Base-by-base conservation (phyloP, 2,888 invertebrate species). In the Orthosia gothica region DNA sequence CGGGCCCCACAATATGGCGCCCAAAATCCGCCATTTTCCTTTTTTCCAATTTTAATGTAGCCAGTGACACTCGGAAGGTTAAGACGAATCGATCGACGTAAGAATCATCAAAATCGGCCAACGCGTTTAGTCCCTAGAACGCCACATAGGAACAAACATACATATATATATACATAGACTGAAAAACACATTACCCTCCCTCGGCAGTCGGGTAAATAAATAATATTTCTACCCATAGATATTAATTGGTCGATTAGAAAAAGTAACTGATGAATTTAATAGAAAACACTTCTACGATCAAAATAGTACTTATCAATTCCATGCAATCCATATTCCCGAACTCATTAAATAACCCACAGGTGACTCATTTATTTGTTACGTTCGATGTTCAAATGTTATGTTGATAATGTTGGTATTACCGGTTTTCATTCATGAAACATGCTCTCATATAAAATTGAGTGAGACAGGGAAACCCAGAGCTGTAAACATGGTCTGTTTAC, bases 361-460 rank as follows among this genome's bases (percentile, higher is more conserved):
- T 73, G 67, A 76, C 7, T 81, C 72, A 75, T 54, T 72, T 55
- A 45, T 79, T 76, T 80, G 57, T 70, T 70, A 70, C 61, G 47
- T 40, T 71, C 54, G n/a, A 47, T 70, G 40, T n/a, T 66, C 45
- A 54, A 58, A 68, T 66, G 55, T 68, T 40, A 40, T 55, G 23
- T 40, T 40, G 40, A 40, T 23, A 57, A 66, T 64, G 59, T 70
- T 67, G 47, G 66, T 73, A 64, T 61, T 71, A 62, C 74, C 26
- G n/a, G 11, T 52, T 70, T 65, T 71, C 75, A 82, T 82, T 82
- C 82, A 72, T 74, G 47, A 55, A 68, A 32, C 40, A 49, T 47
- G 23, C 49, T 50, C 49, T 59, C 15, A 11, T 64, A 72, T 47
- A 59, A 26, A 66, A 72, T 61, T 70, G 47, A 57, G 13, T 73